Base-by-base conservation (phyloP, 2,113 vertebrate genomes). In the Pseudorhombus dupliciocellatus region DNA sequence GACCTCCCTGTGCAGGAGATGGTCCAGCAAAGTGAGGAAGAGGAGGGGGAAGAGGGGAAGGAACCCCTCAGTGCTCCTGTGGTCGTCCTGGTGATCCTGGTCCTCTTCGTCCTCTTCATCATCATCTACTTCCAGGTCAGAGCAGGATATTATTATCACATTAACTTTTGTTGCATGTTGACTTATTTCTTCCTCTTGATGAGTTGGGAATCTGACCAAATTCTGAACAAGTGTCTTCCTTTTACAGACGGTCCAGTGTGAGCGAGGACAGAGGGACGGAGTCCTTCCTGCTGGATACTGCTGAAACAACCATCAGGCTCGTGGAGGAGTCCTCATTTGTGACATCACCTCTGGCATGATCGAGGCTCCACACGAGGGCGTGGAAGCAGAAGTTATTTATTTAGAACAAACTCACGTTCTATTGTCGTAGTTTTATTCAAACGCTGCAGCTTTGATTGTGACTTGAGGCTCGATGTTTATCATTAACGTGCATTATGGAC, bases 111-210 rank as follows among this genome's bases (percentile, higher is more conserved):
- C 48, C 77, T 87, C 44, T 0, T 74, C 34, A 7, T 86, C 66
- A 81, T 89, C 5, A 31, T 84, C 52, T 79, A 18, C 37, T 28
- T 87, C 4, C 84, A 89, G 88, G 88, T 89, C 18, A 80, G 73
- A 40, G 14, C 21, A 46, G 4, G 1, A 2, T 18, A 7, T 44
- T 18, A 18, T 57, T 25, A 20, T 7, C 21, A 3, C 18, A 3
- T 16, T 7, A 42, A 2, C 18, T 31, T 28, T 37, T 34, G 21
- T 18, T 12, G 22, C n/a, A 16, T 7, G 5, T 34, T 59, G n/a
- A 42, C 14, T 7, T 18, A 7, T 60, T 18, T 25, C 16, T 9
- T 15, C 2, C 42, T 37, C 11, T 37, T 37, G 34, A 37, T 37
- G 34, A 12, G n/a, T n/a, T n/a, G n/a, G n/a, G n/a, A 6, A 48